Evolutionary conservation across 2,113 vertebrate species (phyloP), one percentile per base, ranked within the genome.

Genomic region (Triplophysa siluroides): DNA sequence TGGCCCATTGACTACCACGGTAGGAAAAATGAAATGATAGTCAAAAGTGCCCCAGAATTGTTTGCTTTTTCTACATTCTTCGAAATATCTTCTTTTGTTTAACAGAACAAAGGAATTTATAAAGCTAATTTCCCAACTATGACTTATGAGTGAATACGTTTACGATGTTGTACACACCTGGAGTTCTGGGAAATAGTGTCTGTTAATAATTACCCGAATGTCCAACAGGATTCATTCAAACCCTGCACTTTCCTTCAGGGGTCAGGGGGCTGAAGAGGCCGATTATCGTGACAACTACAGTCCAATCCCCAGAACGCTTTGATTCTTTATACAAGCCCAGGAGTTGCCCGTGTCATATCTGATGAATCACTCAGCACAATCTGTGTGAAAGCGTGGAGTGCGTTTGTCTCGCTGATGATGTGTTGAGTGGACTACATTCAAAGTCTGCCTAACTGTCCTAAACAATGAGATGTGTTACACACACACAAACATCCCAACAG

Each of bases 271-370:
- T 81, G 88, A 87, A 87, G 88, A 88, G 91, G 80, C 85, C 66
- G 54, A 89, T 90, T 91, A 88, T 86, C 88, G 88, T 91, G 88
- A 89, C 88, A 91, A 90, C 91, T 85, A 80, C 90, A 89, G 91
- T 88, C 87, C 85, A 86, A 88, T 63, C 69, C 67, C 80, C 19
- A 87, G 88, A 83, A 87, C 52, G 61, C 47, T 82, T 69, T 86
- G 83, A 86, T 88, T 60, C 91, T 92, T 91, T 91, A 90, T 90
- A 84, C 90, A 86, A 60, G 50, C 78, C 66, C 78, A 81, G 81
- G 88, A 91, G 88, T 91, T 93, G 87, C 87, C 86, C 86, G 50
- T 91, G 87, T 92, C 90, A 84, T 88, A 92, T 91, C 92, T 92
- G 92, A 93, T 93, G 90, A 94, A 84, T 91, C 68, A 65, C 78